Conservation (phyloP, 2,113 vertebrate genomes). For the Rana temporaria region DNA sequence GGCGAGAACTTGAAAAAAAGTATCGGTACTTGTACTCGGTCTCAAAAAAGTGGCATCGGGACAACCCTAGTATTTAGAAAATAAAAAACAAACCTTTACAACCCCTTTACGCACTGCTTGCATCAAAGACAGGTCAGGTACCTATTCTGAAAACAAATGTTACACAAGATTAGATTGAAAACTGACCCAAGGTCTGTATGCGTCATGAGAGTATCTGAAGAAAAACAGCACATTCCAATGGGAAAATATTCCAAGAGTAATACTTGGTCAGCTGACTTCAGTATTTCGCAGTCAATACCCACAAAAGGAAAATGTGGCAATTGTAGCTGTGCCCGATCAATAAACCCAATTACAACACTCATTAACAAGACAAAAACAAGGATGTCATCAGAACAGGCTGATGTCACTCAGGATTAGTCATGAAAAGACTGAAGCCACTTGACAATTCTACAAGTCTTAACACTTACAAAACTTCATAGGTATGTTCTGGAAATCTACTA, state of each 20-base stretch:
- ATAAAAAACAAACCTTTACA: no score
- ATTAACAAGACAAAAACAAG: constrained; percentile 13
- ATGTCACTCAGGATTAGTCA: constrained; percentile 31
- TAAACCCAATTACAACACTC: constrained; percentile 11
- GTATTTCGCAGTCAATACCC: background rate
- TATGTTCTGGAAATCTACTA: constrained; percentile 16
- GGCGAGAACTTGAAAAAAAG: no score
- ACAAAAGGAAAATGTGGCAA: background rate
- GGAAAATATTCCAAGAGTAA: background rate
- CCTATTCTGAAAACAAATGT: background rate
- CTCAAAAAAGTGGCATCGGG: no score
- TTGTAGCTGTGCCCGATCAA: background rate
- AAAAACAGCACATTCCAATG: background rate
- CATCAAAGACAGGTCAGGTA: no score
- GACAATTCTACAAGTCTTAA: constrained; percentile 8
- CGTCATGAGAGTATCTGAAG: no score
- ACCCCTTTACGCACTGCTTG: no score
- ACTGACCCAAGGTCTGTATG: background rate
- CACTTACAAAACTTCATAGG: constrained; percentile 21
- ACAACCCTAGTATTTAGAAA: no score
- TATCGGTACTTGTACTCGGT: no score
- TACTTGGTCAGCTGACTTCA: background rate
- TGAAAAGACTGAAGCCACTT: background rate
- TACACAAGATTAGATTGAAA: background rate
- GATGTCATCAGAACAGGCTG: constrained; percentile 11